Evolutionary conservation across 2,888 invertebrate genomes (phyloP), one percentile per base, ranked within the genome.

Genomic region (Agrotis ipsilon): DNA sequence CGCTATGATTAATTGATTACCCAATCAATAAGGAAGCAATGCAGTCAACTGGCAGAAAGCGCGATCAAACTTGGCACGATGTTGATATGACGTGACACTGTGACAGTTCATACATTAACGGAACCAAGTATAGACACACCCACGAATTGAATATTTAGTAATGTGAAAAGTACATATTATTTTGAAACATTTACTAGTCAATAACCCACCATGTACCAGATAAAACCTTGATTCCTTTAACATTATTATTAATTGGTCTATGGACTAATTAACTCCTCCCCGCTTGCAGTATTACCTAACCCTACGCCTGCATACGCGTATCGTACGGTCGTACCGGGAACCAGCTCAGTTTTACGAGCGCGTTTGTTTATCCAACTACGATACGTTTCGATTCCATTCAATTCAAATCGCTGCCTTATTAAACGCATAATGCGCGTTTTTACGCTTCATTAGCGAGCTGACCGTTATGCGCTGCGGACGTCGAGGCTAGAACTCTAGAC

Each of bases 291-390:
- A 21, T 9, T 52, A 68, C 85, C 73, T 24, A 2, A 24, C 75
- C 58, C 70, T 27, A 54, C 43, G 58, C 21, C 60, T 59, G 55
- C 79, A 76, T 68, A 66, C 80, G 68, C 72, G 60, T 81, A 64
- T 68, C 64, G 72, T 87, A 82, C 86, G 82, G 78, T 64, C 67
- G 73, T 87, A 82, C 86, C 82, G 80, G 82, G 86, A 88, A 87
- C 81, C 46, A 70, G 68, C 70, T 48, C 80, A 51, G 82, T 63
- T 85, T 82, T 82, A 86, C 87, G 85, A 86, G 80, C 82, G 81
- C 55, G 81, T 84, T 81, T 88, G 86, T 89, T 88, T 89, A 88
- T 88, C 85, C 82, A 76, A 75, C 75, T 72, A 71, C 78, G 84
- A 75, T 75, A 86, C 82, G 80, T 81, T 79, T 80, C 76, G 83